These are phyloP conservation scores for Drosophila sulfurigaster DNA, from an alignment of 1,140 invertebrate species.

Conservation along the genomic window DNA sequence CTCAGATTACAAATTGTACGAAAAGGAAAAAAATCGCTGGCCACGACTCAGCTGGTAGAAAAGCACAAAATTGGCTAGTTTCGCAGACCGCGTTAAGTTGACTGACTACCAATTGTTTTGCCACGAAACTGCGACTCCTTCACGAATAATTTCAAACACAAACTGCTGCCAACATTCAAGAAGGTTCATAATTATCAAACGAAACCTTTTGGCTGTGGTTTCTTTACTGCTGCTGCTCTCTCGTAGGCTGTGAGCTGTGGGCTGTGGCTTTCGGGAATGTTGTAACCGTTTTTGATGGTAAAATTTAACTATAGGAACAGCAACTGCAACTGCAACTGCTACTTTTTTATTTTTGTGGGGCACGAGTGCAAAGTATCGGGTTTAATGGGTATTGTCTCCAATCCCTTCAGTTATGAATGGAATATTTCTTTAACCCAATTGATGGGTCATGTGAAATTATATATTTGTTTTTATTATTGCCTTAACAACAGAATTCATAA, in stretches of 20 bases:
- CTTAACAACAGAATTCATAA: not conserved
- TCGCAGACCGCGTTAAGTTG: constrained; percentile 78
- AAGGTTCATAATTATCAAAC: constrained; percentile 80
- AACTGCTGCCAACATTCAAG: constrained; percentile 76
- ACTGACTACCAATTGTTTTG: constrained; percentile 80
- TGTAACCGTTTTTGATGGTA: constrained; percentile 57
- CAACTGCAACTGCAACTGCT: constrained; percentile 23
- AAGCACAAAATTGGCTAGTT: constrained; percentile 74
- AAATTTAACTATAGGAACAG: constrained; percentile 56
- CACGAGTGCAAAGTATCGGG: constrained; percentile 74
- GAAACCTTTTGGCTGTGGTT: constrained; percentile 31
- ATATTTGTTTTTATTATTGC: not conserved
- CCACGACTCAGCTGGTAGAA: constrained; percentile 65
- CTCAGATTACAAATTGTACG: constrained; percentile 72
- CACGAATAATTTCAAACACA: constrained; percentile 80
- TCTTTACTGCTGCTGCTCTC: not conserved
- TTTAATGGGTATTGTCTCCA: constrained; percentile 69
- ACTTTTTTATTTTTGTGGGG: constrained; percentile 41
- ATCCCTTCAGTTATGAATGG: constrained; percentile 36
- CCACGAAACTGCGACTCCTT: constrained; percentile 73
- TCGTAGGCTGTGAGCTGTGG: constrained; percentile 35
- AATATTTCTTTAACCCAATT: constrained; percentile 15
- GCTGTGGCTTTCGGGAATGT: constrained; percentile 71
- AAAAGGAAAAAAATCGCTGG: constrained; percentile 57
- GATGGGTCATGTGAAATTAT: constrained; percentile 42